These are phyloP conservation scores for Drosophila vallismaia DNA, from an alignment of 2,888 invertebrate genomes.

Conservation along the genomic window DNA sequence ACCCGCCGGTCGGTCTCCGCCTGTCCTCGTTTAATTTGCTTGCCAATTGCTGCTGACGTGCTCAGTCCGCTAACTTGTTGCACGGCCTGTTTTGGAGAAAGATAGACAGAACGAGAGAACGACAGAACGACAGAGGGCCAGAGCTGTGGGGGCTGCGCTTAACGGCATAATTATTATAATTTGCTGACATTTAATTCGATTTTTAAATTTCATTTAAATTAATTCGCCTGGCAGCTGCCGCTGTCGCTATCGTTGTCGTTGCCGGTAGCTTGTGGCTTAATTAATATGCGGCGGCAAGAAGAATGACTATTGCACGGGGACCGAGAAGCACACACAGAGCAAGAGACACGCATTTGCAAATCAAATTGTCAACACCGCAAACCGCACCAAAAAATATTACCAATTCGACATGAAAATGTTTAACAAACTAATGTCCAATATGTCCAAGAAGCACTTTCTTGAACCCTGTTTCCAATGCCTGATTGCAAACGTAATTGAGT, in stretches of 20 bases:
- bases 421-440: slow-evolving; percentile 9
- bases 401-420: slow-evolving; percentile 36
- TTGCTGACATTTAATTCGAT: slow-evolving; percentile 79
- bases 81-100: slow-evolving; percentile 10
- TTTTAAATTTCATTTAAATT: slow-evolving; percentile 73
- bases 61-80: slow-evolving; percentile 42
- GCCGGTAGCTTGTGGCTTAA: slow-evolving; percentile 60
- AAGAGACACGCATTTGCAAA: slow-evolving; percentile 44
- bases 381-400: slow-evolving; percentile 53
- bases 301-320: slow-evolving; percentile 21
- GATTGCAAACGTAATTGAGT: slow-evolving; percentile 61
- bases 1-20: slow-evolving; percentile 20
- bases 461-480: slow-evolving; percentile 26
- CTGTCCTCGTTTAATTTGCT: slow-evolving; percentile 53
- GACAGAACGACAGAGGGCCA: slow-evolving; percentile 3
- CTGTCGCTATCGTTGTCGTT: slow-evolving; percentile 39
- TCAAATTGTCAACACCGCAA: slow-evolving; percentile 68
- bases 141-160: slow-evolving; percentile 39
- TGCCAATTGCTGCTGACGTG: slow-evolving; percentile 56
- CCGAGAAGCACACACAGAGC: slow-evolving; percentile 9
- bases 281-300: slow-evolving; percentile 68
- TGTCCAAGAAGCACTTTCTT: slow-evolving; percentile 54
- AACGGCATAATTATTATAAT: slow-evolving; percentile 75
- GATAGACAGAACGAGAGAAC: background rate
- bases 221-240: slow-evolving; percentile 71